These are phyloP conservation scores for Holothuria scabra DNA, from an alignment of 53 echinoderm and acorn worm genomes.

Conservation along the genomic window DNA sequence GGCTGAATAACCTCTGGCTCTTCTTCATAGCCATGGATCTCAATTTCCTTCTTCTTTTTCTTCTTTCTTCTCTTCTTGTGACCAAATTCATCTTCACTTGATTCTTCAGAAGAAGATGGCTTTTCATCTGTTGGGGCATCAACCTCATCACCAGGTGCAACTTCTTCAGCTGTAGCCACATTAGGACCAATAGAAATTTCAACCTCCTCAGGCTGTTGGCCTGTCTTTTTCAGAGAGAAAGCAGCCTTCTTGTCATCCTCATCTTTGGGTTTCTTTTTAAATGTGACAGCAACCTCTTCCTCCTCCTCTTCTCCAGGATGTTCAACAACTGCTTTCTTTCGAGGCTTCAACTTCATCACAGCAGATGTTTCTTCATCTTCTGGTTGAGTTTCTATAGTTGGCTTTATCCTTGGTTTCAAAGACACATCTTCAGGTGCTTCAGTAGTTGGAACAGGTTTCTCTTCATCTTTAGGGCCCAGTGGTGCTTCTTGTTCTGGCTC, in stretches of 20 bases:
- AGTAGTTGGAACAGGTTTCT: conserved; percentile 41
- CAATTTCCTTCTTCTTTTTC: conserved; percentile 49
- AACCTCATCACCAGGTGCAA: conserved; percentile 55
- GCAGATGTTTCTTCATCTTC: conserved; percentile 34
- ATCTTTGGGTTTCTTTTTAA: conserved; percentile 54
- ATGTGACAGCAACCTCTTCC: conserved; percentile 40
- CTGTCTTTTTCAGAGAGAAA: conserved; percentile 53
- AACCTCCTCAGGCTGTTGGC: conserved; percentile 51
- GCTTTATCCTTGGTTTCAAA: conserved; percentile 30
- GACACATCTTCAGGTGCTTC: conserved; percentile 63
- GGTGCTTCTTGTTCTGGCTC: conserved; percentile 47
- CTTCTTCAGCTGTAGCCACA: conserved; percentile 26
- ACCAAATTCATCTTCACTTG: conserved; percentile 52
- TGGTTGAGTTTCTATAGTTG: conserved; percentile 17
- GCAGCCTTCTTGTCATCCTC: conserved; percentile 47
- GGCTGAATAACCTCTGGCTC: conserved; percentile 71
- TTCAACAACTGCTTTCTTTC: conserved; percentile 16
- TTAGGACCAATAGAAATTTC: conserved; percentile 38
- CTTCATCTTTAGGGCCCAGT: conserved; percentile 44
- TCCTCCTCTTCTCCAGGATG: conserved; percentile 54
- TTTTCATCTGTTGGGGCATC: conserved; percentile 47
- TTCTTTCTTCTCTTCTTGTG: conserved; percentile 52
- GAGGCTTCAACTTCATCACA: conserved; percentile 31
- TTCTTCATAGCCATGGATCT: conserved; percentile 54
- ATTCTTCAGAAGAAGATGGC: conserved; percentile 24